phyloP scores from a whole-genome alignment of 2,113 vertebrate species.

The Prionailurus bengalensis region DNA sequence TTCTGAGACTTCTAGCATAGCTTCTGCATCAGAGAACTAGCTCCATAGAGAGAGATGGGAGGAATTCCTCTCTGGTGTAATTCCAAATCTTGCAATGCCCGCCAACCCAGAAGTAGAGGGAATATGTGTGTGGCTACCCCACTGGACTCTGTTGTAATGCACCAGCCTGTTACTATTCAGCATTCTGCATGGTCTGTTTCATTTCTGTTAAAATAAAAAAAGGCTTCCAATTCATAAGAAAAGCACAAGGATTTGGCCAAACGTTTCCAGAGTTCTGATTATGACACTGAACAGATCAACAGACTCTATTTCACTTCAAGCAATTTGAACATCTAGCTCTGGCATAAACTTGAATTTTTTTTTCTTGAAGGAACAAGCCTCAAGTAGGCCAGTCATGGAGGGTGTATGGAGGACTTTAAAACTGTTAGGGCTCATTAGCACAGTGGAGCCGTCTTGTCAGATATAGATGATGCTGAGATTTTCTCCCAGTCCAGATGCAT shows the following conservation, averaged over 20 bases:
- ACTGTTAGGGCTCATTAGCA: slow-evolving; percentile 40
- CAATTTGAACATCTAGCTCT: not conserved
- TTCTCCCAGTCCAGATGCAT: not conserved
- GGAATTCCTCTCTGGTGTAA: not conserved
- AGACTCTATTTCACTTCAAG: slow-evolving; percentile 33
- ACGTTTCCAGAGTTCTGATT: not conserved
- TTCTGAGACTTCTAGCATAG: slow-evolving; percentile 6
- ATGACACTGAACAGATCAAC: not conserved
- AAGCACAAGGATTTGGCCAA: slow-evolving; percentile 1
- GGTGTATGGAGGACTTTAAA: slow-evolving; percentile 29
- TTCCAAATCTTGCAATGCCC: not conserved
- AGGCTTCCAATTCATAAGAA: slow-evolving; percentile 28
- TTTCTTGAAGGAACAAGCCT: not conserved
- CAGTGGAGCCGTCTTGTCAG: not conserved
- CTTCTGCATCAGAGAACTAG: slow-evolving; percentile 20
- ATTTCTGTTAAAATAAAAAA: slow-evolving; percentile 32
- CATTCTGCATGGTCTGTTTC: not conserved
- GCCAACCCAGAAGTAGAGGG: not conserved
- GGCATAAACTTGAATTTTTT: not conserved
- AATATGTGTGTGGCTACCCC: not conserved
- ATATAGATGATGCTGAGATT: slow-evolving; percentile 5
- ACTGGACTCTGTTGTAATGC: not conserved
- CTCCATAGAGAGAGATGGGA: not conserved
- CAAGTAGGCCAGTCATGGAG: not conserved
- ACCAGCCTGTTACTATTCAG: not conserved